phyloP scores from a whole-genome alignment of 2,113 vertebrate genomes.

The Dunckerocampus dactyliophorus region DNA sequence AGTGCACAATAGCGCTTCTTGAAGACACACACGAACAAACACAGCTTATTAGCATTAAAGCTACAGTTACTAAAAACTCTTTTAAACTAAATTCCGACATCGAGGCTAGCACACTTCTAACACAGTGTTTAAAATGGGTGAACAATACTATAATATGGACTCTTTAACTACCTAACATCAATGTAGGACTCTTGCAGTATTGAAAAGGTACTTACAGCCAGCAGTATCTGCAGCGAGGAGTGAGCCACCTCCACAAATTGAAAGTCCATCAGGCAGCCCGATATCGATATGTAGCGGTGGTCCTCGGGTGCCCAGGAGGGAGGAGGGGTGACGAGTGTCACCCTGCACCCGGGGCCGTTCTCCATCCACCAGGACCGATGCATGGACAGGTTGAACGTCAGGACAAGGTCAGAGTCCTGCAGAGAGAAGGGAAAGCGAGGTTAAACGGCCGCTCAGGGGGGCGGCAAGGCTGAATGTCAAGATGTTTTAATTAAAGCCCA shows the following conservation, averaged over 20 bases:
- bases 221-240: conserved; percentile 93
- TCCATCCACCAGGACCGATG: conserved; percentile 99
- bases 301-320: conserved; percentile 97
- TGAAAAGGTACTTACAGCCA: conserved; percentile 86
- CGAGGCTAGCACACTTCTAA: too few relatives aligned
- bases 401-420: conserved; percentile 95
- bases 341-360: conserved; percentile 93
- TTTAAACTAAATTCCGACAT: too few relatives aligned
- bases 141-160: too few relatives aligned
- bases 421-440: conserved; percentile 19
- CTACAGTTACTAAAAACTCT: too few relatives aligned
- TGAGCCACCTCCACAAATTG: conserved; percentile 98
- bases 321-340: conserved; percentile 93
- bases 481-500: conserved; percentile 39
- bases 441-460: neutral
- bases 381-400: conserved; percentile 99
- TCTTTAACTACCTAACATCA: too few relatives aligned
- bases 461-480: conserved; percentile 15
- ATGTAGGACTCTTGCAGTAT: neutral
- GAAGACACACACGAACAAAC: too few relatives aligned
- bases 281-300: conserved; percentile 97
- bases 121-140: too few relatives aligned
- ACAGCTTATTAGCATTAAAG: too few relatives aligned
- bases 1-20: too few relatives aligned
- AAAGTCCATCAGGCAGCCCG: conserved; percentile 93